Evolutionary conservation across 2,797 vertebrate species (phyloP).

Genomic region (Sylvilagus floridanus): DNA sequence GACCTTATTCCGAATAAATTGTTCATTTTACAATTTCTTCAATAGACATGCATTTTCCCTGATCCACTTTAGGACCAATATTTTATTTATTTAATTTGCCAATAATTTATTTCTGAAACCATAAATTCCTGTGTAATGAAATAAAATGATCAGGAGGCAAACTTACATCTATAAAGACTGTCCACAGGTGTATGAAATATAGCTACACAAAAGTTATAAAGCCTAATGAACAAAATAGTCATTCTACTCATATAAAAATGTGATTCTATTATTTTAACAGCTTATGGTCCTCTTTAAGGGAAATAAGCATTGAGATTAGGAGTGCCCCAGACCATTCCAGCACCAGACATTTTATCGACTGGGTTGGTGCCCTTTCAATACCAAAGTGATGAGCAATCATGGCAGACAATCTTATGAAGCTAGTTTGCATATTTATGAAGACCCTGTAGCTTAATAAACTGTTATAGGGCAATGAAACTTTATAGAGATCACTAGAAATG

Average conservation of each 20-base stretch:
- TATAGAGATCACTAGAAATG: slow-evolving; percentile 79
- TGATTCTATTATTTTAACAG: slow-evolving; percentile 72
- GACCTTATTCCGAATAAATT: neutral
- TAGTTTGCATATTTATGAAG: slow-evolving; percentile 82
- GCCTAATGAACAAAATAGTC: slow-evolving; percentile 66
- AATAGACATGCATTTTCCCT: slow-evolving; percentile 25
- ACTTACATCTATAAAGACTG: slow-evolving; percentile 64
- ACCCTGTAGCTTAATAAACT: slow-evolving; percentile 79
- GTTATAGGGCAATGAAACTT: slow-evolving; percentile 78
- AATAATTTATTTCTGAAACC: slow-evolving; percentile 60
- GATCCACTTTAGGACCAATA: neutral
- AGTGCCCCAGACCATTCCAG: slow-evolving; percentile 34
- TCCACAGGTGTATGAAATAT: slow-evolving; percentile 58
- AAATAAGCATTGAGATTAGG: slow-evolving; percentile 59
- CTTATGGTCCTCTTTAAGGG: slow-evolving; percentile 73
- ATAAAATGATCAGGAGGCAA: slow-evolving; percentile 59
- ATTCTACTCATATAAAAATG: slow-evolving; percentile 68
- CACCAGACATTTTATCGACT: slow-evolving; percentile 74
- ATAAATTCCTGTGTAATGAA: slow-evolving; percentile 47
- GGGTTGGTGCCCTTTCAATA: slow-evolving; percentile 78
- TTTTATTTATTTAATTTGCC: slow-evolving; percentile 66
- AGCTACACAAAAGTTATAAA: slow-evolving; percentile 71
- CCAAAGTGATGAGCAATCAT: slow-evolving; percentile 77
- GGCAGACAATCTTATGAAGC: slow-evolving; percentile 76
- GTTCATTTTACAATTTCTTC: neutral